Evolutionary conservation across 35 echinoderm and acorn worm species (phyloP).

Genomic region (Ophioderma brevispina): DNA sequence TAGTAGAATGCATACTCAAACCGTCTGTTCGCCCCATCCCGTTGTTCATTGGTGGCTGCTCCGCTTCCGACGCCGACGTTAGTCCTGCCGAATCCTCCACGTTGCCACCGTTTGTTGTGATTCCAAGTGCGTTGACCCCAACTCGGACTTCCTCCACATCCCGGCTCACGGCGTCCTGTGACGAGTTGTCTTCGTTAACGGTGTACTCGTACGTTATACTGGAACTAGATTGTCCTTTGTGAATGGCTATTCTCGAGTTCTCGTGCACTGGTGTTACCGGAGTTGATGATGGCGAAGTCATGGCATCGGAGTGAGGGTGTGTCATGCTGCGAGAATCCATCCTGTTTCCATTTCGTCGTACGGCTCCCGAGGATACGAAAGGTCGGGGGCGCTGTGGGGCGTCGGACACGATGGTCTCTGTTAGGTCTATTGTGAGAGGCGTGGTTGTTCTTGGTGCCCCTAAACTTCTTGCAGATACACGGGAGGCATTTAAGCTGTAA

Average conservation of each 20-base stretch:
- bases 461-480: slow-evolving; percentile 90
- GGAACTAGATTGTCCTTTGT: slow-evolving; percentile 81
- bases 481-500: slow-evolving; percentile 69
- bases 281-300: slow-evolving; percentile 83
- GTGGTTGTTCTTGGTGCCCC: slow-evolving; percentile 96
- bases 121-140: background rate
- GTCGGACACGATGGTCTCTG: slow-evolving; percentile 82
- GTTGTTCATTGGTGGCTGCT: slow-evolving; percentile 28
- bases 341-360: slow-evolving; percentile 14
- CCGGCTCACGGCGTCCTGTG: slow-evolving; percentile 31
- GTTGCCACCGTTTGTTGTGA: background rate
- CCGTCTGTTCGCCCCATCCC: slow-evolving; percentile 31
- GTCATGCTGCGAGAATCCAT: slow-evolving; percentile 14
- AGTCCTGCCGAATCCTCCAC: slow-evolving; percentile 12
- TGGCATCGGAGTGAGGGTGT: slow-evolving; percentile 54
- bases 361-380: slow-evolving; percentile 62
- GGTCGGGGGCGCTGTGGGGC: slow-evolving; percentile 86
- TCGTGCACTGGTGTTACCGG: slow-evolving; percentile 92
- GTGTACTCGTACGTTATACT: slow-evolving; percentile 94
- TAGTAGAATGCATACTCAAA: slow-evolving; percentile 74
- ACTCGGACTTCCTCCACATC: background rate
- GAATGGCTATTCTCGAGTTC: slow-evolving; percentile 92
- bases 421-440: slow-evolving; percentile 87
- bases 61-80: slow-evolving; percentile 12
- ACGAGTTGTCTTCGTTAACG: slow-evolving; percentile 72